Conservation (phyloP, 2,888 invertebrate species). For the Cordilura impudica region DNA sequence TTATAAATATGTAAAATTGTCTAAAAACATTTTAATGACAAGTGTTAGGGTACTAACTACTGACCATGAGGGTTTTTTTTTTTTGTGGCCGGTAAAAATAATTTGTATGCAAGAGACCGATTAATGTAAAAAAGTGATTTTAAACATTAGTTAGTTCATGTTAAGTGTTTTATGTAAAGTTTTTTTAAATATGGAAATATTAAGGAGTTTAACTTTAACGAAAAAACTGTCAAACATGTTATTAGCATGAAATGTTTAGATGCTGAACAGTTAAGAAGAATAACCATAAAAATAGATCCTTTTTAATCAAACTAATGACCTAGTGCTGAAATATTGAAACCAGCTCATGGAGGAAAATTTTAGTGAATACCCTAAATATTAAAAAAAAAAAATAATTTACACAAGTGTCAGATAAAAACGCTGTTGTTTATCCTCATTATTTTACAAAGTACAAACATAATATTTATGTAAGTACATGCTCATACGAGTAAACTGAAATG, state of each 20-base stretch:
- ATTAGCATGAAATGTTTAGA: too few relatives aligned
- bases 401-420: background rate
- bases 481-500: background rate
- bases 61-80: background rate
- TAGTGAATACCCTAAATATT: background rate
- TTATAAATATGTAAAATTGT: background rate
- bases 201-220: too few relatives aligned
- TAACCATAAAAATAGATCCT: too few relatives aligned
- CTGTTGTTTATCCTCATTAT: background rate
- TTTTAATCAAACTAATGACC: too few relatives aligned
- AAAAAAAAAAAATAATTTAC: background rate
- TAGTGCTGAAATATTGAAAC: too few relatives aligned
- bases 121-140: constrained; percentile 3
- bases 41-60: background rate
- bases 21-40: background rate
- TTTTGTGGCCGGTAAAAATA: background rate
- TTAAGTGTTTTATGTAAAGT: constrained; percentile 4
- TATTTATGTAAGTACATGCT: too few relatives aligned
- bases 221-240: too few relatives aligned
- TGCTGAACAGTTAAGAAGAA: too few relatives aligned
- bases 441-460: background rate
- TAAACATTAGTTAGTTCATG: background rate
- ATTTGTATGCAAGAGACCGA: constrained; percentile 22
- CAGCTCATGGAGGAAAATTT: too few relatives aligned
- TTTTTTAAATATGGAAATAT: background rate